These are phyloP conservation scores for Acutogordius australiensis DNA, from an alignment of 2,888 invertebrate species.

Conservation along the genomic window DNA sequence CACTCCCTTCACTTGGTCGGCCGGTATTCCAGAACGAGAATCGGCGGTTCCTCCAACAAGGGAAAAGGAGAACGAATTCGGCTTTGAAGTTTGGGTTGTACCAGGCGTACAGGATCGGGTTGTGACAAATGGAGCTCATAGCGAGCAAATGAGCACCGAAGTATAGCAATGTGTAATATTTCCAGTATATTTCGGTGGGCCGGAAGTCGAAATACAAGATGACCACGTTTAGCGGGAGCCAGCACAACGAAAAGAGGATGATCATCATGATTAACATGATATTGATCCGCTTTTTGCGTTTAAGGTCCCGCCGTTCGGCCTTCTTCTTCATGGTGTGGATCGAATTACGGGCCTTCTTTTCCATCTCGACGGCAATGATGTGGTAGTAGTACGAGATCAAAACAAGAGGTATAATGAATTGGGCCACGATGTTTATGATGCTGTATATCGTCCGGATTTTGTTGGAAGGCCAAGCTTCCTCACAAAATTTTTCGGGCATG, in stretches of 20 bases:
- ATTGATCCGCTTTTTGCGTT: neutral
- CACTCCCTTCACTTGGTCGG: no score
- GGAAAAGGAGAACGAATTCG: neutral
- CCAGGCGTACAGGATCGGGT: conserved; percentile 10
- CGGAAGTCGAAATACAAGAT: neutral
- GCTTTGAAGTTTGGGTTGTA: neutral
- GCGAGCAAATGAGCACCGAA: neutral
- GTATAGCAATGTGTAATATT: neutral
- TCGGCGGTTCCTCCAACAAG: neutral
- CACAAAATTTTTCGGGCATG: conserved; percentile 30
- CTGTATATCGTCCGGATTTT: conserved; percentile 46
- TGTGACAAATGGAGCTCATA: conserved; percentile 6
- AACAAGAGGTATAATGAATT: conserved; percentile 70
- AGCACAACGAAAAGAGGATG: neutral
- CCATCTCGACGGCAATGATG: neutral
- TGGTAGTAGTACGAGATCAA: conserved; percentile 69
- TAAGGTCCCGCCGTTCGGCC: neutral
- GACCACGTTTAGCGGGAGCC: conserved; percentile 2
- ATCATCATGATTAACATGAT: conserved; percentile 10
- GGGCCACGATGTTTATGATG: conserved; percentile 52
- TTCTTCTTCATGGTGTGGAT: neutral
- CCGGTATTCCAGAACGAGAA: no score
- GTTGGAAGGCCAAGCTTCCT: conserved; percentile 52
- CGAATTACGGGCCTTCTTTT: neutral
- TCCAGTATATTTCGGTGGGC: neutral